Evolutionary conservation across 2,888 invertebrate species (phyloP), one percentile per base, ranked within the genome.

Genomic region (Epinotia ramella): DNA sequence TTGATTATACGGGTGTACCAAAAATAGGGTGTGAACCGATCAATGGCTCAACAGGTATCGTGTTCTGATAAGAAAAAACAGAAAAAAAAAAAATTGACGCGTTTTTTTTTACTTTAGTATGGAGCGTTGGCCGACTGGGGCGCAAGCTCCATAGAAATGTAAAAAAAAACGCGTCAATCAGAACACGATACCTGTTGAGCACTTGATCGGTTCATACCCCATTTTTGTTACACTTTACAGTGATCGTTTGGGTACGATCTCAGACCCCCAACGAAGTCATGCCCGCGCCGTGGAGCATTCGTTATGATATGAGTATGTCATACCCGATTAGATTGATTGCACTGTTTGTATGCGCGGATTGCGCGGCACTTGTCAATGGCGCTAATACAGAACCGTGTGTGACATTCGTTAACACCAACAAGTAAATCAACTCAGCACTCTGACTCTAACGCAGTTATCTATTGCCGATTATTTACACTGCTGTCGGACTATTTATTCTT

Each of bases 261-360:
- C 16, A 60, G 70, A 75, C 75, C 75, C 53, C 75, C 75, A 60
- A 70, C 75, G 65, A 65, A 64, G 69, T 13, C 16, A 74, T 18
- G 57, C 28, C 28, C 18, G 18, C 59, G 18, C 3, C 69, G n/a
- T 33, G 7, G 40, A 40, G 33, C 40, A 40, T 40, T 40, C 40
- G 40, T 40, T 40, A 33, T 65, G 4, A 9, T 40, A 33, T 65
- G 9, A 16, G 20, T n/a, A 13, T 13, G 4, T 28, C 16, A 13
- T 33, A 3, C 40, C 69, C 69, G 24, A 60, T 69, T 59, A 69
- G 44, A 13, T 59, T 69, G n/a, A 69, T 46, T 60, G 69, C 56
- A 62, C 24, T 62, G 62, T 73, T 63, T 65, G 65, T 75, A 70
- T 70, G 70, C 70, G 49, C 7, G 53, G 65, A 70, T 65, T 70